Conservation (phyloP, 2,113 vertebrate species). For the Natator depressus region DNA sequence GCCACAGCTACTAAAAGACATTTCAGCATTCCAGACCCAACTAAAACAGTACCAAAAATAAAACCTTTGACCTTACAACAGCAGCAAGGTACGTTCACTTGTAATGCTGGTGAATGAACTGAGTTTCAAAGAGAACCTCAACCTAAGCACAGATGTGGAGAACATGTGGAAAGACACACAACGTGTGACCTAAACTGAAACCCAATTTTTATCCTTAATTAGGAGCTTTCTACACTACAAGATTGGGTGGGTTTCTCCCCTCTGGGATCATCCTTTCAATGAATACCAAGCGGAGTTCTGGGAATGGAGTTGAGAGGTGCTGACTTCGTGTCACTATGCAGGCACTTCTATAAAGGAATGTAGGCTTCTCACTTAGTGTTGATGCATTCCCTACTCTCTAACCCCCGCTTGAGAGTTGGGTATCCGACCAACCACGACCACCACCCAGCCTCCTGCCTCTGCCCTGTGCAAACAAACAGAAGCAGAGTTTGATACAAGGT, state of each 20-base stretch:
- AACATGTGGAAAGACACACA: conserved; percentile 32
- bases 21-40: conserved; percentile 66
- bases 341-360: conserved; percentile 85
- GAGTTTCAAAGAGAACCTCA: conserved; percentile 75
- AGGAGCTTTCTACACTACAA: conserved; percentile 27
- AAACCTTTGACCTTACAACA: conserved; percentile 39
- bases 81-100: conserved; percentile 30
- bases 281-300: conserved; percentile 67
- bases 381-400: conserved; percentile 34
- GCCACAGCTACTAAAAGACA: conserved; percentile 70
- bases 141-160: conserved; percentile 42
- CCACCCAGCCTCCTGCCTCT: conserved; percentile 16
- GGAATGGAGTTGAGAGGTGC: conserved; percentile 78
- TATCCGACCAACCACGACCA: neutral
- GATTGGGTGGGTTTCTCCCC: conserved; percentile 34
- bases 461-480: conserved; percentile 55
- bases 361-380: conserved; percentile 71
- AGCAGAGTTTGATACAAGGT: conserved; percentile 54
- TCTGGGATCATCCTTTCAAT: conserved; percentile 51
- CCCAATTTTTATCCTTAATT: neutral
- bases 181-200: neutral
- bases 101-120: conserved; percentile 81
- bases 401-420: conserved; percentile 31
- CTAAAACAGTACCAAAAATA: conserved; percentile 64
- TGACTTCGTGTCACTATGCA: conserved; percentile 79